Conservation (phyloP, 1,140 invertebrate species). For the Orchesella cincta region DNA sequence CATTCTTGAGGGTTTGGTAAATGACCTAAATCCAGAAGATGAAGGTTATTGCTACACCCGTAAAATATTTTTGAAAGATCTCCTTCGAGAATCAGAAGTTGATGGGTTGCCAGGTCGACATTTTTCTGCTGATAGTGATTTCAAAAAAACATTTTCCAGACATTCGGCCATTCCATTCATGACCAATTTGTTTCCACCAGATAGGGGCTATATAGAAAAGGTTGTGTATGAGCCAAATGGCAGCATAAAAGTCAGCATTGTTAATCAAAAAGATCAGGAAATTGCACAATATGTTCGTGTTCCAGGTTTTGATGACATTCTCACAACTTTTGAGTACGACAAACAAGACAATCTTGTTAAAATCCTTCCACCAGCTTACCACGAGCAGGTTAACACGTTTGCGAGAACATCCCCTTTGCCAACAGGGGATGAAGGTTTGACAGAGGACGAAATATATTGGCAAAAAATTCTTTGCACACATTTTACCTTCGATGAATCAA, state of each 20-base stretch:
- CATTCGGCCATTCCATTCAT: neutral
- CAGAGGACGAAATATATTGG: neutral
- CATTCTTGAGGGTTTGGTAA: neutral
- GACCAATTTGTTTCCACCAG: neutral
- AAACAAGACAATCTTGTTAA: slow-evolving; percentile 8
- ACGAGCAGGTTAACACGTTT: neutral
- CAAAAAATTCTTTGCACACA: neutral
- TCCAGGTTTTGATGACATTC: neutral
- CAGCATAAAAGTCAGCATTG: neutral
- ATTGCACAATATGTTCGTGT: slow-evolving; percentile 1
- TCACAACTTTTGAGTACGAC: slow-evolving; percentile 35
- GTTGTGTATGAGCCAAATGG: slow-evolving; percentile 12
- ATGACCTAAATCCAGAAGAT: neutral
- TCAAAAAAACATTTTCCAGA: neutral
- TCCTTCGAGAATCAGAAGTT: neutral
- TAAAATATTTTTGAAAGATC: neutral
- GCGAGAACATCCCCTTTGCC: neutral
- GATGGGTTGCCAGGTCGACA: neutral
- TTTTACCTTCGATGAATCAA: neutral
- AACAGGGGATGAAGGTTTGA: neutral
- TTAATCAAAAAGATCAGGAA: neutral
- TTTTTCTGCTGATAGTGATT: neutral
- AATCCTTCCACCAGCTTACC: slow-evolving; percentile 32
- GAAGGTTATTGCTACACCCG: neutral
- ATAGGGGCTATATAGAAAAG: neutral